Percentiles rank a stretch among this genome's conserved stretches.
These are phyloP conservation scores for Natator depressus DNA, from an alignment of 2,113 vertebrate genomes.

Conservation along the genomic window DNA sequence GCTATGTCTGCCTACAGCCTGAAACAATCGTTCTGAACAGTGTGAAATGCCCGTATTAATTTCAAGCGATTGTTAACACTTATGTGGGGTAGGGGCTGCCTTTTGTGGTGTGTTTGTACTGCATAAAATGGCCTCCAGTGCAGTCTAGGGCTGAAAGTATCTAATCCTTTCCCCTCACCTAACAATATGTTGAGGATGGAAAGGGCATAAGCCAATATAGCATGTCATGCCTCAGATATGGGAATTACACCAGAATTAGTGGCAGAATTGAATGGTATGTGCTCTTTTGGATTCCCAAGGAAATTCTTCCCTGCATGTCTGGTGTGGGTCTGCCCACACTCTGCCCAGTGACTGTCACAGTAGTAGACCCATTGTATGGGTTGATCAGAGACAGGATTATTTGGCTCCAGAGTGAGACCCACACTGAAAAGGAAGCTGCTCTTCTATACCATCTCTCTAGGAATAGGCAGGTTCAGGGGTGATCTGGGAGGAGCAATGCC, in stretches of 20 bases:
- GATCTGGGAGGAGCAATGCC: not conserved
- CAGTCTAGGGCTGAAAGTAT: not conserved
- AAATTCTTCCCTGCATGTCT: not conserved
- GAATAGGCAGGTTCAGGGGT: not conserved
- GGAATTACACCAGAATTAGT: not conserved
- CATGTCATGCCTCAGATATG: not conserved
- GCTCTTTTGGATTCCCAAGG: not conserved
- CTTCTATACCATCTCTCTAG: not conserved
- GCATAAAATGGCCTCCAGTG: accelerated
- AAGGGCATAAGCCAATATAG: not conserved
- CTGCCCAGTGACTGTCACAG: not conserved
- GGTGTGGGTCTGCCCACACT: not conserved
- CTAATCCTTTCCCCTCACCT: not conserved
- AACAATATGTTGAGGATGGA: not conserved
- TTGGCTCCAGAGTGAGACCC: accelerated
- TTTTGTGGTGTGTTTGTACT: not conserved
- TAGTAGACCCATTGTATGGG: accelerated
- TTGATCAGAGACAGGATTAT: not conserved
- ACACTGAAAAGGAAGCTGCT: not conserved
- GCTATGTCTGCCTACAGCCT: not conserved
- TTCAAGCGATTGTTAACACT: accelerated
- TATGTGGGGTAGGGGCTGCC: accelerated
- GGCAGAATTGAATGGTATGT: not conserved
- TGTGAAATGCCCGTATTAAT: not conserved
- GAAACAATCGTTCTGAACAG: not conserved